These are phyloP conservation scores for Plemyria rubiginata DNA, from an alignment of 2,888 invertebrate genomes.

Conservation along the genomic window DNA sequence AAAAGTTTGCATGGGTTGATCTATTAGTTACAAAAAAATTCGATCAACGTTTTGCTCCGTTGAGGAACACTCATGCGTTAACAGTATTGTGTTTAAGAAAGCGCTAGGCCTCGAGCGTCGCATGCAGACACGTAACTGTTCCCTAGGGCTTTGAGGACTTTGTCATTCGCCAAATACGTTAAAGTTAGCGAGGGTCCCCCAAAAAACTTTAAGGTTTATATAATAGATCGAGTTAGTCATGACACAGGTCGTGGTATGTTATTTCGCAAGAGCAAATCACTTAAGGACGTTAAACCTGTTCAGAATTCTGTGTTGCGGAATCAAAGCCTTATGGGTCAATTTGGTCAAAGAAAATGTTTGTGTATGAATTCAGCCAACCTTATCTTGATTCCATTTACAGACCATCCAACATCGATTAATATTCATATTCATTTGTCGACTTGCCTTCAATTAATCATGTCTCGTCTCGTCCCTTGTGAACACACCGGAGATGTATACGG, in stretches of 20 bases:
- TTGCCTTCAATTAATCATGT: constrained; percentile 38
- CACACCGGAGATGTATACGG: constrained; percentile 35
- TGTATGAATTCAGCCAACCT: constrained; percentile 29
- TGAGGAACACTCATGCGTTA: constrained; percentile 39
- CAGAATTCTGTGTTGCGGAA: constrained; percentile 16
- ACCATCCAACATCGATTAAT: constrained; percentile 29
- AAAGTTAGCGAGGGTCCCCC: constrained; percentile 40
- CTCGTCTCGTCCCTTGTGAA: constrained; percentile 30
- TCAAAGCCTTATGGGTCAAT: constrained; percentile 13
- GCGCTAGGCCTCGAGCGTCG: constrained; percentile 48
- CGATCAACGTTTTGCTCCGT: constrained; percentile 37
- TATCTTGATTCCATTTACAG: constrained; percentile 31
- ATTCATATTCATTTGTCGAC: constrained; percentile 37
- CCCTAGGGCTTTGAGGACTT: constrained; percentile 57
- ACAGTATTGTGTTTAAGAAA: constrained; percentile 45
- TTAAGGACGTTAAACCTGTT: constrained; percentile 23
- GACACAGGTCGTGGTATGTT: constrained; percentile 27
- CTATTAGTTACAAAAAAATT: constrained; percentile 37
- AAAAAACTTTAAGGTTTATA: constrained; percentile 41
- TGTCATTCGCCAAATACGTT: constrained; percentile 62
- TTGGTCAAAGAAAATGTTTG: constrained; percentile 14
- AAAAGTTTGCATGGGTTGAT: too few species aligned
- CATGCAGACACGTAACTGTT: constrained; percentile 66
- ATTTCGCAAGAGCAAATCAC: constrained; percentile 27
- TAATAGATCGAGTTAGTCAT: constrained; percentile 40